Evolutionary conservation across 2,113 vertebrate genomes (phyloP).

Genomic region (Silurus glanis): DNA sequence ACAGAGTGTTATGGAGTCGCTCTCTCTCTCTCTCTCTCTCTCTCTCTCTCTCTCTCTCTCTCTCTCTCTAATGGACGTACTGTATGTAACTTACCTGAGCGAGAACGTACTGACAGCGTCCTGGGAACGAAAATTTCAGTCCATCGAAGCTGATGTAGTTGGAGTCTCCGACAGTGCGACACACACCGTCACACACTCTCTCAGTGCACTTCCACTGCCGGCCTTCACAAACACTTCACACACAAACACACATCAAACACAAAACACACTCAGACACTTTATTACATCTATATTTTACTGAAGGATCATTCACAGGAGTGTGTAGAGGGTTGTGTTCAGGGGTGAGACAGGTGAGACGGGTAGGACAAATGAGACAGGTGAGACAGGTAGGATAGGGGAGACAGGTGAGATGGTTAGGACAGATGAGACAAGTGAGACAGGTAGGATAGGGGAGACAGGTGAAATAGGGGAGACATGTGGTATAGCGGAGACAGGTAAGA

Average conservation of each 20-base stretch:
- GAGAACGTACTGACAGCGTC: conserved; percentile 90
- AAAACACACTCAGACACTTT: too few species aligned
- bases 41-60: too few species aligned
- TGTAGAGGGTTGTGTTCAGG: too few species aligned
- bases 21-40: too few species aligned
- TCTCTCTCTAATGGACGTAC: too few species aligned
- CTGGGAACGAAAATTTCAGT: conserved; percentile 85
- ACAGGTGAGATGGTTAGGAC: background rate
- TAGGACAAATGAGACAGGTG: too few species aligned
- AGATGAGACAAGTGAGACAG: background rate
- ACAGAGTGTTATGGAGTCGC: background rate
- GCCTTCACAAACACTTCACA: conserved; percentile 78
- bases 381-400: background rate
- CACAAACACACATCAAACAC: conserved; percentile 16
- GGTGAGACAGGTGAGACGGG: background rate
- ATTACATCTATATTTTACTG: background rate
- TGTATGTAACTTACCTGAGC: conserved; percentile 80
- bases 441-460: too few species aligned
- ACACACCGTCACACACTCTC: conserved; percentile 80
- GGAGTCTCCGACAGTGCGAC: conserved; percentile 80
- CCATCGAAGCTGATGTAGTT: conserved; percentile 95
- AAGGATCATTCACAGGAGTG: background rate
- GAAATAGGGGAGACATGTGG: too few species aligned
- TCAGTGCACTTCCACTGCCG: conserved; percentile 89
- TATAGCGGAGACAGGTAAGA: background rate